Percentiles rank a stretch among this genome's conserved stretches.
Conservation (phyloP, 2,888 invertebrate genomes). For the Heteromyza rotundicornis region DNA sequence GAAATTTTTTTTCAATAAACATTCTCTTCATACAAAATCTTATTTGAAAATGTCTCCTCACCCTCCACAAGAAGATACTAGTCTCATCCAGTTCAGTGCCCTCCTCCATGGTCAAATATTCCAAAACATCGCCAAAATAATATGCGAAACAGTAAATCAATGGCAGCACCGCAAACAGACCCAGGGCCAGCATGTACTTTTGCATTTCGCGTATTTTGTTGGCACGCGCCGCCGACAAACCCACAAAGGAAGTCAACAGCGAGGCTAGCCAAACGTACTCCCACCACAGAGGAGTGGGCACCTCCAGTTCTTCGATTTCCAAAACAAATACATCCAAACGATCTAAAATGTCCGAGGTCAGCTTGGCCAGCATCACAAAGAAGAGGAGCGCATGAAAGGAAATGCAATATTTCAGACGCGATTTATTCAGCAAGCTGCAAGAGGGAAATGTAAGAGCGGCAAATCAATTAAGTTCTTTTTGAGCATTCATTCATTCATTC, state of each 20-base stretch:
- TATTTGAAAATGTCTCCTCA: slow-evolving; percentile 54
- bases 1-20: neutral
- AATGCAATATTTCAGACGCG: slow-evolving; percentile 91
- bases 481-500: too few relatives aligned
- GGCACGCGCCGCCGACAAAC: slow-evolving; percentile 82
- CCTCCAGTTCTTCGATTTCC: slow-evolving; percentile 90
- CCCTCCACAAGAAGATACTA: slow-evolving; percentile 83
- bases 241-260: slow-evolving; percentile 81
- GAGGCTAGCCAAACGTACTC: slow-evolving; percentile 93
- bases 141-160: slow-evolving; percentile 80
- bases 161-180: slow-evolving; percentile 80
- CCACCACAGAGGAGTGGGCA: slow-evolving; percentile 84
- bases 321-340: slow-evolving; percentile 91
- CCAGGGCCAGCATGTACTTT: slow-evolving; percentile 81
- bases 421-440: slow-evolving; percentile 92
- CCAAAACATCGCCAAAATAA: slow-evolving; percentile 84
- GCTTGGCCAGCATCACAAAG: slow-evolving; percentile 87
- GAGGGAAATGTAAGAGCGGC: too few relatives aligned
- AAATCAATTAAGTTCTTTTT: neutral
- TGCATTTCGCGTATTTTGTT: slow-evolving; percentile 80
- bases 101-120: slow-evolving; percentile 71
- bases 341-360: slow-evolving; percentile 90
- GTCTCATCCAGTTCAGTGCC: slow-evolving; percentile 69
- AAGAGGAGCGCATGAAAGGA: slow-evolving; percentile 91
- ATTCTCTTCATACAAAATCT: neutral